Conservation (phyloP, 1,140 invertebrate genomes). For the Goniozus legneri region DNA sequence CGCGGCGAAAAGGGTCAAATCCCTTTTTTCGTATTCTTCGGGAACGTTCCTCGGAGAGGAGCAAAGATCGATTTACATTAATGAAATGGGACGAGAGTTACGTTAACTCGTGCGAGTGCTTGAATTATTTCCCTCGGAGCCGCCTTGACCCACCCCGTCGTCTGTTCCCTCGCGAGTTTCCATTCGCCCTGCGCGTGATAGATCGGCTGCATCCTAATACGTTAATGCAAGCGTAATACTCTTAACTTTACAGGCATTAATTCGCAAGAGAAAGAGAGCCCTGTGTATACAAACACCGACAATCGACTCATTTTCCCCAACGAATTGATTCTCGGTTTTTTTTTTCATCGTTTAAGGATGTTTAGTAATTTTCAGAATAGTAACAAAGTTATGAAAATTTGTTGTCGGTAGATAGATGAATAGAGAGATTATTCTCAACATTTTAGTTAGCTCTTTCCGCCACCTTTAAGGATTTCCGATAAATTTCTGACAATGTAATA, state of each 20-base stretch:
- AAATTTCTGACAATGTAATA: too few relatives aligned
- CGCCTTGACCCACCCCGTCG: background rate
- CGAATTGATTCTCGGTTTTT: too few relatives aligned
- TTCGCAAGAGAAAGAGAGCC: too few relatives aligned
- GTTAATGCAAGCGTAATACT: background rate
- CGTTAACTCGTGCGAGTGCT: conserved; percentile 3
- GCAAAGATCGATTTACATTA: conserved; percentile 17
- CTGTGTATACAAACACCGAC: too few relatives aligned
- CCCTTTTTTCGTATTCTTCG: conserved; percentile 3
- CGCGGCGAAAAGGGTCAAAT: conserved; percentile 1
- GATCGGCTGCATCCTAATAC: background rate
- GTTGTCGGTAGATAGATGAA: too few relatives aligned
- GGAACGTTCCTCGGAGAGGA: conserved; percentile 3
- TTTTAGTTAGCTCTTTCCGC: too few relatives aligned
- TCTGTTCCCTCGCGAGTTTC: background rate
- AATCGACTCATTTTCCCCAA: too few relatives aligned
- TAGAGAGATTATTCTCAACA: too few relatives aligned
- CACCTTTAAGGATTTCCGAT: too few relatives aligned
- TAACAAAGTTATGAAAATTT: too few relatives aligned
- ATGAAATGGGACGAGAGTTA: conserved; percentile 10
- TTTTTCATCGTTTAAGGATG: too few relatives aligned
- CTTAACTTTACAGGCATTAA: background rate
- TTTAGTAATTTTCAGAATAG: too few relatives aligned
- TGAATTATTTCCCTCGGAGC: conserved; percentile 9
- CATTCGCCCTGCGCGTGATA: background rate